phyloP scores from a whole-genome alignment of 2,888 invertebrate species.

The Beris chalybata region DNA sequence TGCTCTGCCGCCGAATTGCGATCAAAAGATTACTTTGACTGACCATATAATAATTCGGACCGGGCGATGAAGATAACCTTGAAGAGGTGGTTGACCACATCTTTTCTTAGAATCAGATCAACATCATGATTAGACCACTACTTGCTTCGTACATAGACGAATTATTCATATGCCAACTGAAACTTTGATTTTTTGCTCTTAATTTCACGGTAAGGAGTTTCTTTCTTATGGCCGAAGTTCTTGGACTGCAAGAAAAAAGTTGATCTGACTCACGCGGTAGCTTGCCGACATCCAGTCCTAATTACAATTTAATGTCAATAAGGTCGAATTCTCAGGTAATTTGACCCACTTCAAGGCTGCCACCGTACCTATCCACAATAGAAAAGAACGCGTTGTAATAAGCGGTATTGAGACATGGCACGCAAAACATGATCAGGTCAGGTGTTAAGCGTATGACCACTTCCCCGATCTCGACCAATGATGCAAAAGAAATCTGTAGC shows the following conservation, averaged over 20 bases:
- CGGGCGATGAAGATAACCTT: constrained; percentile 7
- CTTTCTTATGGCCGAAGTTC: not conserved
- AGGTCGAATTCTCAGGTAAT: constrained; percentile 14
- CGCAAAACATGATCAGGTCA: constrained; percentile 6
- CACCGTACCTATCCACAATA: not conserved
- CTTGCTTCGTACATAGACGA: constrained; percentile 19
- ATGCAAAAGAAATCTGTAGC: no score
- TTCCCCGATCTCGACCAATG: not conserved
- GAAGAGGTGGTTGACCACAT: constrained; percentile 23
- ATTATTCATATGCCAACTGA: constrained; percentile 1
- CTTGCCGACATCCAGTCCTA: not conserved
- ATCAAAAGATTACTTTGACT: not conserved
- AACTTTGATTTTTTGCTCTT: not conserved
- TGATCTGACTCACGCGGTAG: not conserved
- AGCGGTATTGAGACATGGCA: not conserved
- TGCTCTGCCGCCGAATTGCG: constrained; percentile 4
- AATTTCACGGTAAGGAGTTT: constrained; percentile 25
- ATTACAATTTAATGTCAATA: constrained; percentile 21
- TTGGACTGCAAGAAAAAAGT: constrained; percentile 1
- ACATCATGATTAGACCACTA: constrained; percentile 17
- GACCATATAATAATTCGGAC: constrained; percentile 11
- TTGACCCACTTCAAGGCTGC: constrained; percentile 26
- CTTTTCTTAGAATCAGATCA: constrained; percentile 22
- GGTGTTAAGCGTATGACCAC: not conserved
- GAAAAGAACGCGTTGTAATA: no score